Evolutionary conservation across 2,113 vertebrate genomes (phyloP).

Genomic region (Polypterus bichir): DNA sequence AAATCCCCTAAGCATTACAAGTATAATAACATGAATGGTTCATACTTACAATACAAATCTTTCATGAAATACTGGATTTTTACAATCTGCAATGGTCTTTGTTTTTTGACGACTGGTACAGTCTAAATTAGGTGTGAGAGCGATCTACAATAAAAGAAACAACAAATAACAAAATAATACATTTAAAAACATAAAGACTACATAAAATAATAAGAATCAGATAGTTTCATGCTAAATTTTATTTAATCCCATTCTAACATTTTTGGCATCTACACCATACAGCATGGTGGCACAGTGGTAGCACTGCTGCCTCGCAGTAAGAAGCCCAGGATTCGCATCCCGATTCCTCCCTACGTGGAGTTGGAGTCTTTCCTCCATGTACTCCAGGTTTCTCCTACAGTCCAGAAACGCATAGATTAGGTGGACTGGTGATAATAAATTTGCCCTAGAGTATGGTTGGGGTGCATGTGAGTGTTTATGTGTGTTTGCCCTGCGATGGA

Average conservation of each 20-base stretch:
- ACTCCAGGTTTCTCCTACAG: neutral
- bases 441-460: too few relatives aligned
- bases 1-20: too few relatives aligned
- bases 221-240: neutral
- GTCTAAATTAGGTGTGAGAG: slow-evolving; percentile 40
- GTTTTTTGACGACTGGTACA: slow-evolving; percentile 38
- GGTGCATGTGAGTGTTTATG: neutral
- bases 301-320: too few relatives aligned
- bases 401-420: too few relatives aligned
- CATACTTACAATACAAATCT: slow-evolving; percentile 53
- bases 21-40: neutral
- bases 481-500: too few relatives aligned
- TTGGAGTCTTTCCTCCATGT: neutral
- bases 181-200: neutral
- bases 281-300: neutral
- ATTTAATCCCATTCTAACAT: neutral
- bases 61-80: slow-evolving; percentile 44
- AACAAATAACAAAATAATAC: neutral
- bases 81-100: slow-evolving; percentile 35
- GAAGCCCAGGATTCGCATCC: too few relatives aligned
- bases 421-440: too few relatives aligned
- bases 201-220: neutral
- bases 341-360: too few relatives aligned
- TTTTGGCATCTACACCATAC: neutral
- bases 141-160: slow-evolving; percentile 29